These are phyloP conservation scores for Clarias macrocephalus DNA, from an alignment of 2,113 vertebrate genomes.

Conservation along the genomic window DNA sequence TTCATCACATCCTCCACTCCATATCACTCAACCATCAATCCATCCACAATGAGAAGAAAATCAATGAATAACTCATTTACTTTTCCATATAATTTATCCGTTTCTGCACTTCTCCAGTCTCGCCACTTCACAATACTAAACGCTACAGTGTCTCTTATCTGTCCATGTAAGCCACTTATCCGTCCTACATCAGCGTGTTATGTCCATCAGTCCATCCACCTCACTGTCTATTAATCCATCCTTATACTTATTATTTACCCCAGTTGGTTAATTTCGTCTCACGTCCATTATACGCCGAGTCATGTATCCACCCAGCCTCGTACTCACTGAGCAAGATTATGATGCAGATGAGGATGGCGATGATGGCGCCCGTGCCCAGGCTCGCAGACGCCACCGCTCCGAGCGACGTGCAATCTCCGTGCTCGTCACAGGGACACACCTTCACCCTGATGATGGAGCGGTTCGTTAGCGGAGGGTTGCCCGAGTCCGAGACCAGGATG, in stretches of 20 bases:
- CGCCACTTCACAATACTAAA: not conserved
- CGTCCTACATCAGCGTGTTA: not conserved
- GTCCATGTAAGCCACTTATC: not conserved
- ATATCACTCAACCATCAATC: not conserved
- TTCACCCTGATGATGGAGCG: constrained; percentile 91
- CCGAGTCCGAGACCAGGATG: constrained; percentile 89
- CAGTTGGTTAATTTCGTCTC: no score
- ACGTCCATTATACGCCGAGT: not conserved
- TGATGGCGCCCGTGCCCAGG: constrained; percentile 93
- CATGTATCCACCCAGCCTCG: not conserved
- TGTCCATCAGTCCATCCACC: not conserved
- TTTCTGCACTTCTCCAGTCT: not conserved
- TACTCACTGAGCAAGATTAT: constrained; percentile 90
- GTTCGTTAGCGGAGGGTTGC: constrained; percentile 94
- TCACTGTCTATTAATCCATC: not conserved
- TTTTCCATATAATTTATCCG: not conserved
- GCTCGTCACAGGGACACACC: constrained; percentile 92
- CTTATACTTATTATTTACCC: not conserved
- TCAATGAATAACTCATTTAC: not conserved
- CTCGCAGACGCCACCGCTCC: constrained; percentile 89
- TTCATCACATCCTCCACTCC: not conserved
- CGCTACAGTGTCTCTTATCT: not conserved
- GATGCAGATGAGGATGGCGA: constrained; percentile 93
- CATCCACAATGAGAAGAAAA: not conserved
- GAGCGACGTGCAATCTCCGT: constrained; percentile 88